Evolutionary conservation across 2,797 vertebrate species (phyloP).

Genomic region (Numenius phaeopus): DNA sequence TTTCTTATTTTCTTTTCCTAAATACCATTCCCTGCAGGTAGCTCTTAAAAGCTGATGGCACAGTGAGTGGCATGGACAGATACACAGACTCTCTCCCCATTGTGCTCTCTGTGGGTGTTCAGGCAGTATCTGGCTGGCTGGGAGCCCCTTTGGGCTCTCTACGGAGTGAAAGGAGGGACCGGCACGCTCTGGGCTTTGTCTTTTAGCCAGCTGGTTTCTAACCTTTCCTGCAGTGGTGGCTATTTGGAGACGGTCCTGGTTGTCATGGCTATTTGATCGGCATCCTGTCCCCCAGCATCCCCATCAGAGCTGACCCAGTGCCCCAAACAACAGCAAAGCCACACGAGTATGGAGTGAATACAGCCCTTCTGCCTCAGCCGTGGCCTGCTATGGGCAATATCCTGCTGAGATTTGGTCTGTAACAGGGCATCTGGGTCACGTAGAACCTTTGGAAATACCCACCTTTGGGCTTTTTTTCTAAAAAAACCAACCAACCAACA

Average conservation of each 20-base stretch:
- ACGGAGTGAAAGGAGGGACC: background rate
- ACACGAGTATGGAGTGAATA: rapidly evolving
- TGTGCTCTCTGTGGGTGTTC: background rate
- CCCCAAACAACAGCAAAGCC: background rate
- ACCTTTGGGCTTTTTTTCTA: background rate
- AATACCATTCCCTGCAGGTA: background rate
- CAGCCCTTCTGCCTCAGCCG: background rate
- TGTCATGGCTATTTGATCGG: background rate
- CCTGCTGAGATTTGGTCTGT: background rate
- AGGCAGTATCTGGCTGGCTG: background rate
- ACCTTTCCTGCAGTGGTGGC: background rate
- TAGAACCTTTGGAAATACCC: background rate
- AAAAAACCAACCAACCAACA: background rate
- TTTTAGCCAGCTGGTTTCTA: background rate
- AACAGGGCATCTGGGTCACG: rapidly evolving
- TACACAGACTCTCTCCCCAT: background rate
- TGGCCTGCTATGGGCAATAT: background rate
- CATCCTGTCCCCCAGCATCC: background rate
- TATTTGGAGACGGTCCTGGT: background rate
- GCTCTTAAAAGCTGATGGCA: background rate
- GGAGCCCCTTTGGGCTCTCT: background rate
- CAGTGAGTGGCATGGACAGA: background rate
- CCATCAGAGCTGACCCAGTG: background rate
- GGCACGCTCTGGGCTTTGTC: background rate
- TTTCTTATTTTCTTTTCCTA: background rate